Evolutionary conservation across 37 sponge, comb jelly and placozoan species (phyloP), one percentile per base, ranked within the genome.

Genomic region (Halisarca cf. caerulea): DNA sequence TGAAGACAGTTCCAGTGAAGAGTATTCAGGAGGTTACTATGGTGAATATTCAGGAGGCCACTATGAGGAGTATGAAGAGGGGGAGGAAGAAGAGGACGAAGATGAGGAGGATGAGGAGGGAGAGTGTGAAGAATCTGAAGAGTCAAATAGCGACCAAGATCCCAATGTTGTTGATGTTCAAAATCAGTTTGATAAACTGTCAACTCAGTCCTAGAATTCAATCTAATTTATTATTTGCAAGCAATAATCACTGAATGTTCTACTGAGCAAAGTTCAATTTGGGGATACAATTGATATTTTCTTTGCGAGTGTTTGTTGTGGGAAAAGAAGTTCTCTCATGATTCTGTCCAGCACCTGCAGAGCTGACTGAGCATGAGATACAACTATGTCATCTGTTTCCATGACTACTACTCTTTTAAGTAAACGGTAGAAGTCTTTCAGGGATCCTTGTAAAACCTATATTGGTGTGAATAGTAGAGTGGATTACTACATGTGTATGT

Each of bases 311-410:
- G 42, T 34, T 24, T 82, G 79, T 30, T 66, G 36, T 7, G 92
- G 89, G 66, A 94, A 91, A 20, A 94, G 84, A 39, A 75, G 44
- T 0, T 32, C 39, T 71, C 83, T 81, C 94, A 96, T 91, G 25
- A 96, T 61, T 0, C 33, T 58, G 37, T 91, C 88, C 70, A 96
- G 84, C 59, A 92, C 92, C 36, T 80, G 95, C 28, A 96, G 85
- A 4, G 95, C 95, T 82, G 90, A 85, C 41, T 82, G 86, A 23
- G 95, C 90, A 72, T 94, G 97, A 20, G 77, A 77, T 17, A 79
- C 39, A 11, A 92, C 90, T 20, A 89, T 82, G 7, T 78, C 83
- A 87, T 96, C 95, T 5, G 39, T 58, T 44, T 91, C 92, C 11
- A 36, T n/a, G 7, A 80, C 21, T 54, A 89, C 86, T 20, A 91